These are phyloP conservation scores for Agrochola lychnidis DNA, from an alignment of 2,888 invertebrate species.

Conservation along the genomic window DNA sequence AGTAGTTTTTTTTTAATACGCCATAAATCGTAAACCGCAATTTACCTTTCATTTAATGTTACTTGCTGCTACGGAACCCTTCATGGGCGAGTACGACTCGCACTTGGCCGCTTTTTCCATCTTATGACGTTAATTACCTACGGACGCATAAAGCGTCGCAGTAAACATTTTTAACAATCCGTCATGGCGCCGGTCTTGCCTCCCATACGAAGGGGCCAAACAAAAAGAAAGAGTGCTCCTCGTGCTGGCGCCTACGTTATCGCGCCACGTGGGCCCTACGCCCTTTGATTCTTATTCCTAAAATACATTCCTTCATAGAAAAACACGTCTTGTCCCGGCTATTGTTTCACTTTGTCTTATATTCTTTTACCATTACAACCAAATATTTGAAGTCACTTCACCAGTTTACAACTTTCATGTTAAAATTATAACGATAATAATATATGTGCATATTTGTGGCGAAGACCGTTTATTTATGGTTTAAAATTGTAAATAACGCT, in stretches of 20 bases:
- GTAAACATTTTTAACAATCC: conserved; percentile 76
- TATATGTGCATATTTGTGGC: conserved; percentile 74
- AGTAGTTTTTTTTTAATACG: too few species aligned
- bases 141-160: conserved; percentile 74
- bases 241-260: conserved; percentile 85
- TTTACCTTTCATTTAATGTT: too few species aligned
- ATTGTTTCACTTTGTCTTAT: conserved; percentile 52
- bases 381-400: conserved; percentile 28
- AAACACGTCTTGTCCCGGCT: conserved; percentile 61
- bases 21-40: too few species aligned
- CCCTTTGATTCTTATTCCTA: conserved; percentile 79
- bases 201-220: conserved; percentile 52
- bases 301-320: conserved; percentile 78
- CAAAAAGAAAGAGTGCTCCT: conserved; percentile 69
- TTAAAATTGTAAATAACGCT: conserved; percentile 77
- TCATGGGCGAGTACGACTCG: too few species aligned
- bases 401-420: conserved; percentile 66
- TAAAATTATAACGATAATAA: conserved; percentile 66
- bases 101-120: too few species aligned
- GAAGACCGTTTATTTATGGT: conserved; percentile 78
- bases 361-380: conserved; percentile 27
- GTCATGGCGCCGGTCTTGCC: conserved; percentile 77
- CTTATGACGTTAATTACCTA: conserved; percentile 74
- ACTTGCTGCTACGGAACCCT: too few species aligned
- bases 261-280: conserved; percentile 81